Conservation (phyloP, 2,888 invertebrate genomes). For the Drosophila prostipennis region DNA sequence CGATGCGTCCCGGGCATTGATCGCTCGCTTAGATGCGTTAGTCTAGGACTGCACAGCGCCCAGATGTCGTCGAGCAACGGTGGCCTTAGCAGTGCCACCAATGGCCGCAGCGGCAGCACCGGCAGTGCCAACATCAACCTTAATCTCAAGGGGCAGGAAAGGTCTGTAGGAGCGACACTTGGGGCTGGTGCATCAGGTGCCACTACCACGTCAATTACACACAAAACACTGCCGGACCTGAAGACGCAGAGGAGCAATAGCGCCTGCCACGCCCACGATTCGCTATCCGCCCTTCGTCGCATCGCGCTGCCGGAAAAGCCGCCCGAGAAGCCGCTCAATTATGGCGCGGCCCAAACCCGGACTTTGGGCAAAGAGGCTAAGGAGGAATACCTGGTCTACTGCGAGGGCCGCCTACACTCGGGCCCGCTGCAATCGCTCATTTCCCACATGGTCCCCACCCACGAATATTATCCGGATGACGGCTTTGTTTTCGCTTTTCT, state of each 20-base stretch:
- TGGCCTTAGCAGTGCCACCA: constrained; percentile 78
- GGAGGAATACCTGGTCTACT: constrained; percentile 58
- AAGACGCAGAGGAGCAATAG: constrained; percentile 66
- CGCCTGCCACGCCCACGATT: constrained; percentile 42
- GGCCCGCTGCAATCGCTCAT: constrained; percentile 94
- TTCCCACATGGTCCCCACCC: constrained; percentile 96
- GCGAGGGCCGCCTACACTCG: constrained; percentile 81
- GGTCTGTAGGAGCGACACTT: constrained; percentile 23
- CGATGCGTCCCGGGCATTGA: constrained; percentile 6
- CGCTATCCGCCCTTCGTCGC: constrained; percentile 70
- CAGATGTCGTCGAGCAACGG: constrained; percentile 81
- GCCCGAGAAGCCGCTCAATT: constrained; percentile 45
- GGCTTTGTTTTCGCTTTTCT: constrained; percentile 97
- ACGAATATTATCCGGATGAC: constrained; percentile 93
- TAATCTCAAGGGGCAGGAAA: constrained; percentile 51
- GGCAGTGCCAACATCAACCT: constrained; percentile 72
- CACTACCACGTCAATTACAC: constrained; percentile 53
- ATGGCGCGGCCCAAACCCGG: constrained; percentile 57
- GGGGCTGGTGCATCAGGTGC: constrained; percentile 30
- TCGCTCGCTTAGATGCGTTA: constrained; percentile 13
- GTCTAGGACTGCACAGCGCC: constrained; percentile 4
- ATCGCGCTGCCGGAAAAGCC: constrained; percentile 65
- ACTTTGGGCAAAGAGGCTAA: constrained; percentile 47
- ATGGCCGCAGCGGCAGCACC: constrained; percentile 75
- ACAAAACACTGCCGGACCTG: constrained; percentile 71